These are phyloP conservation scores for Pimephales promelas DNA, from an alignment of 2,113 vertebrate species.

Conservation along the genomic window DNA sequence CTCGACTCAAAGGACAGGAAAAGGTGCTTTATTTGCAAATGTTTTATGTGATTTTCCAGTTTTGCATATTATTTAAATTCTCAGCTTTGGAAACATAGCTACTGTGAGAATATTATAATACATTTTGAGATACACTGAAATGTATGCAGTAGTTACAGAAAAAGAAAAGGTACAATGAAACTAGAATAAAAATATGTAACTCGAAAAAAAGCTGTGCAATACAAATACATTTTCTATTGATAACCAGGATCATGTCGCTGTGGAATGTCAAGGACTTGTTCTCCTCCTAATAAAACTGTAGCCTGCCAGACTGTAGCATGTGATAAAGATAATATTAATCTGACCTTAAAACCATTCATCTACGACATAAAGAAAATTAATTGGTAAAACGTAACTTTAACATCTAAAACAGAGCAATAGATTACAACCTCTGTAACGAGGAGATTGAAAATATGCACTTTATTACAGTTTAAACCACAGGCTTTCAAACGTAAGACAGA, in stretches of 20 bases:
- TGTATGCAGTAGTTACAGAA: not conserved
- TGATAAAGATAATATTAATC: not conserved
- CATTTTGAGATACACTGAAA: not conserved
- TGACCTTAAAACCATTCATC: conserved; percentile 25
- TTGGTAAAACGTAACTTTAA: conserved; percentile 13
- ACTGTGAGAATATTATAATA: no score
- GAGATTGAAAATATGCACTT: conserved; percentile 21
- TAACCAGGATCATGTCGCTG: not conserved
- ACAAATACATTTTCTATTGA: conserved; percentile 2
- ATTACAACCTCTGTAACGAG: not conserved
- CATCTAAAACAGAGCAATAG: not conserved
- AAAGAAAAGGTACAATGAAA: not conserved
- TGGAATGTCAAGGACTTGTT: conserved; percentile 27
- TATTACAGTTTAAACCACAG: conserved; percentile 6
- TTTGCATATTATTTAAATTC: no score
- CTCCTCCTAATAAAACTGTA: not conserved
- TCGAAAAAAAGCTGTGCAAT: not conserved
- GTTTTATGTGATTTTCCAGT: no score
- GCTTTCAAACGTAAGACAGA: conserved; percentile 14
- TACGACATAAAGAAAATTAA: not conserved
- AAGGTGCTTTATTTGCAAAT: no score
- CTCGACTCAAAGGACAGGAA: no score
- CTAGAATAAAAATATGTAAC: not conserved
- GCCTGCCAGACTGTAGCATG: not conserved
- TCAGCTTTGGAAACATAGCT: no score